Conservation (phyloP, 2,797 vertebrate species). For the Phataginus tricuspis region DNA sequence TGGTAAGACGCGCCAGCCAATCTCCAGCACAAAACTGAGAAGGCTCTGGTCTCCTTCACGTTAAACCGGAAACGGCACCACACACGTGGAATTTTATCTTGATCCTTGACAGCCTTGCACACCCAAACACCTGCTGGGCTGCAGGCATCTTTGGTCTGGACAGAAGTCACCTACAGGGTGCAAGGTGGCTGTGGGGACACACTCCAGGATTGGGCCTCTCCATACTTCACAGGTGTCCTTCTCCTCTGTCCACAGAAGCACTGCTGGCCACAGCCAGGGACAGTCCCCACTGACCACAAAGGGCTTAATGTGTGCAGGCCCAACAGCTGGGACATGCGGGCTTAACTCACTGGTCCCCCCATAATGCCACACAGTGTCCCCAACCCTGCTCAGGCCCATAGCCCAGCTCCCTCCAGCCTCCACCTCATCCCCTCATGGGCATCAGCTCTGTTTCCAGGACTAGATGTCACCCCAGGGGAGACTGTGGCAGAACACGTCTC, state of each 20-base stretch:
- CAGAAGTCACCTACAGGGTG: neutral
- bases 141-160: neutral
- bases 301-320: neutral
- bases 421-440: neutral
- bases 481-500: fast-evolving
- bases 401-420: neutral
- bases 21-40: neutral
- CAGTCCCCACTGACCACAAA: neutral
- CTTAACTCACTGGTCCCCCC: neutral
- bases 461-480: neutral
- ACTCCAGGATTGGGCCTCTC: neutral
- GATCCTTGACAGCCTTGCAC: neutral
- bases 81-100: neutral
- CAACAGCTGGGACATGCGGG: neutral
- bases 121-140: neutral
- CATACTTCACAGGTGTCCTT: neutral
- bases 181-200: fast-evolving
- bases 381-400: neutral
- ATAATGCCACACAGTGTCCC: fast-evolving
- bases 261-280: neutral
- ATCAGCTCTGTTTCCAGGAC: neutral
- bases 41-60: neutral
- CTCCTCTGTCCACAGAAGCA: too few species aligned
- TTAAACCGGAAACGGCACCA: neutral
- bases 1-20: neutral